A percentile compares a stretch with the other conserved stretches of the same genome.
phyloP scores from a whole-genome alignment of 2,113 vertebrate species.

The Orcinus orca region DNA sequence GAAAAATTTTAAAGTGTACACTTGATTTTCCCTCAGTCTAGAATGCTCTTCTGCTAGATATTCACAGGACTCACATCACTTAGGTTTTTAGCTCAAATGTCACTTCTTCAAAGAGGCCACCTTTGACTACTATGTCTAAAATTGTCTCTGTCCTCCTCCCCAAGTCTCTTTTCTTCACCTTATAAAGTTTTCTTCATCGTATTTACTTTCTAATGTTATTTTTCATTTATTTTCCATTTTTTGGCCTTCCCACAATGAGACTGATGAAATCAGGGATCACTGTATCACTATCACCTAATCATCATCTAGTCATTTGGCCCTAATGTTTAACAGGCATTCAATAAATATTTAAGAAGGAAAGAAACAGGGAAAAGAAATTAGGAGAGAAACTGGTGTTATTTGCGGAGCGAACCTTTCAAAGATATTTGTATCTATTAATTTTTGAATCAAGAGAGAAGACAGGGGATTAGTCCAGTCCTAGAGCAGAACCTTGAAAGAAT shows the following conservation, averaged over 20 bases:
- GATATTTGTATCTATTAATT: neutral
- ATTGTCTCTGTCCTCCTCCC: neutral
- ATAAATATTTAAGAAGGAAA: neutral
- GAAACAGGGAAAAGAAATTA: too few species aligned
- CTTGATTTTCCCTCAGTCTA: neutral
- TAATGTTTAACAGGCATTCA: neutral
- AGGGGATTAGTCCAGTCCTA: neutral
- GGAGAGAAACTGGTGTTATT: neutral
- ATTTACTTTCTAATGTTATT: neutral
- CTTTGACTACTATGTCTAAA: neutral
- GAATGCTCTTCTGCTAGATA: neutral
- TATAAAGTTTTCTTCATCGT: neutral
- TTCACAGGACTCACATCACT: neutral
- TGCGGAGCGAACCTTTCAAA: neutral
- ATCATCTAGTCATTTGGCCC: neutral
- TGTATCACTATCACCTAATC: neutral
- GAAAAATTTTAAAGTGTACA: neutral
- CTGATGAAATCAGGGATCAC: neutral
- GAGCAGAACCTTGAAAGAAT: neutral
- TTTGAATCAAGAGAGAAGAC: neutral
- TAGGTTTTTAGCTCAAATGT: neutral
- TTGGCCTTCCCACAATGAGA: neutral
- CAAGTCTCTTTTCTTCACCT: neutral
- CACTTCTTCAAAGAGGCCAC: neutral
- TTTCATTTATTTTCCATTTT: neutral